These are phyloP conservation scores for Ahaetulla prasina DNA, from an alignment of 2,113 vertebrate species.

Conservation along the genomic window DNA sequence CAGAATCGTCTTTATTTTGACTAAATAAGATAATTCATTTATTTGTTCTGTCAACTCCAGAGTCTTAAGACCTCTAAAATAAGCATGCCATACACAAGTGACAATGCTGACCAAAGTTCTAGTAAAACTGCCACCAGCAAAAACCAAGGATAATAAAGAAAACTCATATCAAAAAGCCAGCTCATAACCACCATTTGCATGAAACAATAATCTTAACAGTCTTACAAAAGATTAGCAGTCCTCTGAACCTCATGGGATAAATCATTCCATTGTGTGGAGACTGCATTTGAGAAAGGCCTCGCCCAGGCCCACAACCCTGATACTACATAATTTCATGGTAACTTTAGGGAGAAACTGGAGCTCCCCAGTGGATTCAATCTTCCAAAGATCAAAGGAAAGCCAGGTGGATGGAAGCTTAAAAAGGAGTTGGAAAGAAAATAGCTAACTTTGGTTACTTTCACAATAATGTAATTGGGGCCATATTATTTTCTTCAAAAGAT, in stretches of 20 bases:
- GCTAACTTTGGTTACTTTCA: background rate
- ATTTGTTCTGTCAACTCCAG: background rate
- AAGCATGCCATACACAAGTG: background rate
- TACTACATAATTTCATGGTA: background rate
- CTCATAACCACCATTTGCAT: background rate
- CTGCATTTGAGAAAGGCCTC: background rate
- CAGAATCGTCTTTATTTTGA: background rate
- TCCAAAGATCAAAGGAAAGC: background rate
- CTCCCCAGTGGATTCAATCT: background rate
- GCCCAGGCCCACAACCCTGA: background rate
- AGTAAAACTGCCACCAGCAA: background rate
- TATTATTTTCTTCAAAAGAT: background rate
- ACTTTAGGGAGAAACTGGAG: background rate
- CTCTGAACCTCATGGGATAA: background rate
- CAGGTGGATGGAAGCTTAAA: background rate
- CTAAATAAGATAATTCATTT: background rate
- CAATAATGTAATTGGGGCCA: background rate
- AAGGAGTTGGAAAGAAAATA: background rate
- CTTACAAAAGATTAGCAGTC: background rate
- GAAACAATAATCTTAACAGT: background rate
- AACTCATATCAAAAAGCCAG: background rate
- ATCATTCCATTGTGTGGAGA: background rate
- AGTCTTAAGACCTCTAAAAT: background rate
- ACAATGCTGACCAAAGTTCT: background rate
- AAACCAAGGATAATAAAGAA: background rate